Evolutionary conservation across 1,140 invertebrate species (phyloP), one percentile per base, ranked within the genome.

Genomic region (Delia radicum): DNA sequence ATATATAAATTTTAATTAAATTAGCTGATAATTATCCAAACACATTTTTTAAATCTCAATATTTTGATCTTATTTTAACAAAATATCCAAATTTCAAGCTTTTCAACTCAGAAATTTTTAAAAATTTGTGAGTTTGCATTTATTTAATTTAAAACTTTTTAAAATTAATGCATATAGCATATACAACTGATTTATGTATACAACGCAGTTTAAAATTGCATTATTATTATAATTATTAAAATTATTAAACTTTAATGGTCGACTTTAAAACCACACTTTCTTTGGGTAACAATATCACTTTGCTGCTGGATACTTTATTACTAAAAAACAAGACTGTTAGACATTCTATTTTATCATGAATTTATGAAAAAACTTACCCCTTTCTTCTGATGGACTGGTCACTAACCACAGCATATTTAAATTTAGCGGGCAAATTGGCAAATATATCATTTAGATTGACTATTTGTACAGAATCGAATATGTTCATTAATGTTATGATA

Each of bases 341-440:
- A 13, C 5, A 28, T 5, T 2, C 7, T 15, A n/a, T n/a, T n/a
- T n/a, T n/a, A n/a, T n/a, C n/a, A n/a, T n/a, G n/a, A n/a, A 18
- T 18, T 37, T 24, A 33, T 33, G 31, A 29, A 29, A n/a, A n/a
- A 2, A 79, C 81, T 74, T 33, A 77, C 76, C 76, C 76, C 12
- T 48, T 73, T n/a, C 21, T 13, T n/a, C 29, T 28, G 3, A 69
- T 55, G 0, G 83, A 85, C 67, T 82, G 83, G 21, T 79, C 79
- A 6, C 80, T 85, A 42, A 83, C 78, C 65, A 85, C 65, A 13
- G 79, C 80, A 6, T 85, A 85, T 77, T 85, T 78, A 78, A 85
- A 84, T 2, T 74, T 73, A n/a, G 65, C 28, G 0, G 83, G 80
- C n/a, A 85, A 33, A 1, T 79, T 76, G 10, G 69, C 73, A 42